Percentiles rank a stretch among this genome's conserved stretches.
These are phyloP conservation scores for Zoanthus solanderi DNA, from an alignment of 92 coral and sea anemone species.

Conservation along the genomic window DNA sequence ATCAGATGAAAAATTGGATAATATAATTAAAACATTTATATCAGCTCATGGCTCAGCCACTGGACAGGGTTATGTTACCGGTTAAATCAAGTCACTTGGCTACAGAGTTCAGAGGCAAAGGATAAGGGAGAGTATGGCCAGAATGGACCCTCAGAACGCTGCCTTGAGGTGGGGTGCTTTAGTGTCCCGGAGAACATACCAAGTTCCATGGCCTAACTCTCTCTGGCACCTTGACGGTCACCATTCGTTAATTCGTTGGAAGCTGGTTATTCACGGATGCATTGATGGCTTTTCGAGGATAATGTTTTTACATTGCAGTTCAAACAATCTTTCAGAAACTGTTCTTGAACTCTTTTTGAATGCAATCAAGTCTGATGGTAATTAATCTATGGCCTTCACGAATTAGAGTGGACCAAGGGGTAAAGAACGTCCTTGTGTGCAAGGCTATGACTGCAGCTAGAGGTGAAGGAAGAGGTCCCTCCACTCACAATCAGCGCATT, in stretches of 20 bases:
- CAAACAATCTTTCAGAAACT: conserved; percentile 19
- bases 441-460: conserved; percentile 28
- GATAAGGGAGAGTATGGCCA: conserved; percentile 40
- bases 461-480: conserved; percentile 34
- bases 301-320: conserved; percentile 35
- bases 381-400: conserved; percentile 43
- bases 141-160: conserved; percentile 37
- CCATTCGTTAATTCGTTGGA: conserved; percentile 40
- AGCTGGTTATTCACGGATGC: too few species aligned
- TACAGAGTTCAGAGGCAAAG: conserved; percentile 48
- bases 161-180: conserved; percentile 34
- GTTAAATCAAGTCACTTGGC: conserved; percentile 30
- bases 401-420: background rate
- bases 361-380: conserved; percentile 39
- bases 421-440: conserved; percentile 39
- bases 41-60: conserved; percentile 23
- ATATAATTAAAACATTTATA: conserved; percentile 17
- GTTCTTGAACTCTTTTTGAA: background rate
- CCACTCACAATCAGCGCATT: background rate
- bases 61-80: conserved; percentile 32
- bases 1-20: conserved; percentile 27
- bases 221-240: too few species aligned
- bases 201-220: too few species aligned
- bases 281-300: conserved; percentile 7
- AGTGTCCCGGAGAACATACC: conserved; percentile 26